Percentiles rank a stretch among this genome's conserved stretches.
These are phyloP conservation scores for Abrostola tripartita DNA, from an alignment of 2,888 invertebrate species.

Conservation along the genomic window DNA sequence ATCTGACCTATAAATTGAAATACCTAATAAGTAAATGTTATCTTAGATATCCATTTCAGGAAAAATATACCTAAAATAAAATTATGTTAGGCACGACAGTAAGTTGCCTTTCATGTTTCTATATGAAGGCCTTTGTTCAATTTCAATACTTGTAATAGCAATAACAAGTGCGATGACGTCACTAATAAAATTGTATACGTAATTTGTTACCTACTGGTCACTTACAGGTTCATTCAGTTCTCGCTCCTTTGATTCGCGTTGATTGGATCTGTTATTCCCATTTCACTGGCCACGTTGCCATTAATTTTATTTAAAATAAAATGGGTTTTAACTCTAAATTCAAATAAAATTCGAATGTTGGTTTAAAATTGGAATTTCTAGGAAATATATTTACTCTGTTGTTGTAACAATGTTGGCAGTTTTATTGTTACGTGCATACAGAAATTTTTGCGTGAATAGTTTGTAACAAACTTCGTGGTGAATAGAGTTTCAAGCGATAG, in stretches of 20 bases:
- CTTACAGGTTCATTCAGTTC: conserved; percentile 52
- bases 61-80: too few species aligned
- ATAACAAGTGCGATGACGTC: conserved; percentile 11
- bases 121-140: too few species aligned
- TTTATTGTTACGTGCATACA: conserved; percentile 23
- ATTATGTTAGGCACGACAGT: too few species aligned
- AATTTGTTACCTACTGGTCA: conserved; percentile 56
- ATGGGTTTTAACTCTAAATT: conserved; percentile 40
- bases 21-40: too few species aligned
- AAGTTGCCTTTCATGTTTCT: too few species aligned
- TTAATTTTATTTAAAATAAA: conserved; percentile 42
- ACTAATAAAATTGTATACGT: conserved; percentile 32
- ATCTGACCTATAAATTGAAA: not conserved
- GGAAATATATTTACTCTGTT: conserved; percentile 20
- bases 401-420: conserved; percentile 24
- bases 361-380: conserved; percentile 28
- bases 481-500: conserved; percentile 14
- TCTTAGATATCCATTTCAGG: too few species aligned
- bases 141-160: too few species aligned
- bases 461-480: conserved; percentile 23
- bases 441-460: conserved; percentile 23
- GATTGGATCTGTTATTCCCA: conserved; percentile 62
- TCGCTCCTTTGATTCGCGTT: conserved; percentile 60
- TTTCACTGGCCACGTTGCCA: conserved; percentile 26
- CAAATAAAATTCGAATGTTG: conserved; percentile 29